Base-by-base conservation (phyloP, 1,140 invertebrate genomes). In the Samia ricini region DNA sequence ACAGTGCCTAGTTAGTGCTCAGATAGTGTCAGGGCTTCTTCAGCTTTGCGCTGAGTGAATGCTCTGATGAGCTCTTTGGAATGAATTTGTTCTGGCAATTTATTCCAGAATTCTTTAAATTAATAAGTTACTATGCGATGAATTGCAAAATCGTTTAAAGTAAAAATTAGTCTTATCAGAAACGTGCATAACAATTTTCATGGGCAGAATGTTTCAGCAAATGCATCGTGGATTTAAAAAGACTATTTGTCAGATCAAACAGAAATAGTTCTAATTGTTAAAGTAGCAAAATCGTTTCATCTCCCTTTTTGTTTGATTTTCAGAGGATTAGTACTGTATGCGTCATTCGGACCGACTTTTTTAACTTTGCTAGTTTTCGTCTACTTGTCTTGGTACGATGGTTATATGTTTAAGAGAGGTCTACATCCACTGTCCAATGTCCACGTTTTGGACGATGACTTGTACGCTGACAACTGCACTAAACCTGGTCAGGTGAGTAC, bases 261-360 rank as follows among this genome's bases (percentile, higher is more conserved):
- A 18, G 2, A 36, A 7, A 6, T 36, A 7, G 26, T 29, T 29
- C 6, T 1, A 29, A 5, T 5, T 8, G 1, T 29, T 2, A 29
- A 29, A 29, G 6, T 29, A 29, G 20, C n/a, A 50, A 19, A 50
- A 50, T 51, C n/a, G 8, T 51, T 51, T 51, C 10, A 51, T 51
- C 8, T n/a, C n/a, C 15, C 6, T 20, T 7, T 6, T 21, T 51
- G n/a, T 51, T 51, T 15, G 22, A 55, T 55, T 23, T 90, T 23
- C 87, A 95, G 95, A 63, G 92, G 92, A 49, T 78, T 94, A 63
- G 91, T 94, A 1, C 71, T 95, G 3, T 93, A 93, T 63, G 93
- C 94, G 7, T 93, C 94, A 1, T 92, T 94, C 58, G 91, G 91
- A 2, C 93, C 94, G 3, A 95, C 94, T 0, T 77, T 94, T 8